Conservation (phyloP, 2,888 invertebrate species). For the Coronaproctus castanopsis region DNA sequence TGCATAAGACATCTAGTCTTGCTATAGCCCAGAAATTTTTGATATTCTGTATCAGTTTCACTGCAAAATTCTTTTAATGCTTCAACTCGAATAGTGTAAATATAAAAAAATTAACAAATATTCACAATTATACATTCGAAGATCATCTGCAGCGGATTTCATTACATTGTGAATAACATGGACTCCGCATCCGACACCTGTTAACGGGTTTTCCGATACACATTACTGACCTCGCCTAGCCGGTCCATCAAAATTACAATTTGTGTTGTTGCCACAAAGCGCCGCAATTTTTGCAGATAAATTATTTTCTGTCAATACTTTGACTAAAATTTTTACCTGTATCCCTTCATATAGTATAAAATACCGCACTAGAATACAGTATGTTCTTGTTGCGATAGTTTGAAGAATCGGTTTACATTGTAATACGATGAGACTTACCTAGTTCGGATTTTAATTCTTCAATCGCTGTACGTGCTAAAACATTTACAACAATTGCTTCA, state of each 20-base stretch:
- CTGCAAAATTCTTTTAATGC: neutral
- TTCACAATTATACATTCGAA: neutral
- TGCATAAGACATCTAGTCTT: neutral
- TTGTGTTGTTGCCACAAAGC: neutral
- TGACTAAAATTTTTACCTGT: neutral
- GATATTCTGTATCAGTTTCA: neutral
- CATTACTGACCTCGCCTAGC: neutral
- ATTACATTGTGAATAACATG: neutral
- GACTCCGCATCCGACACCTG: neutral
- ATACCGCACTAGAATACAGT: neutral
- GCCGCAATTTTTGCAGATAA: neutral
- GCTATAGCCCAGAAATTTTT: neutral
- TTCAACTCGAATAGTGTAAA: neutral
- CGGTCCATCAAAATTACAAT: neutral
- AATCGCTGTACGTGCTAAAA: too few relatives aligned
- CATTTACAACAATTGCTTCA: too few relatives aligned
- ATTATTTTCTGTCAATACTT: neutral
- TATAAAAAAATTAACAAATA: neutral
- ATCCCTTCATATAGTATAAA: neutral
- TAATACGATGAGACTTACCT: neutral
- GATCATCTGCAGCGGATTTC: neutral
- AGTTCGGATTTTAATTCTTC: too few relatives aligned
- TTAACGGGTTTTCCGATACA: neutral
- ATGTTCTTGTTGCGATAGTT: neutral
- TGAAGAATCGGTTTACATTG: neutral